Evolutionary conservation across 2,797 vertebrate genomes (phyloP).

Genomic region (Syndactyla subalaris): DNA sequence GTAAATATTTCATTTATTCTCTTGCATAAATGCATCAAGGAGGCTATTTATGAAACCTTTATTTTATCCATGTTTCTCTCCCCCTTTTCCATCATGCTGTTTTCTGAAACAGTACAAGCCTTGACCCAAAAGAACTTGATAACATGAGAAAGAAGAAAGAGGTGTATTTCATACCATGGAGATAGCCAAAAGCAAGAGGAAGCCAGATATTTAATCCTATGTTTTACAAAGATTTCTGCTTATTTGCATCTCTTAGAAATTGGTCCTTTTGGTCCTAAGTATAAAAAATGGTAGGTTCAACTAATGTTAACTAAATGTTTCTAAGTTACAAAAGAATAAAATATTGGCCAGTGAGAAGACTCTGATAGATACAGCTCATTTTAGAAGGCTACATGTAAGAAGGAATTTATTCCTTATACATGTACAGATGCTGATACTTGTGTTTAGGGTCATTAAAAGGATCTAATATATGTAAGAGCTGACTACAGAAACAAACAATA

Average conservation of each 20-base stretch:
- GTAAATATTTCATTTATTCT: slow-evolving; percentile 6
- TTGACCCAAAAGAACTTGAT: neutral
- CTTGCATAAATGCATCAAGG: neutral
- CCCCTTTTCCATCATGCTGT: neutral
- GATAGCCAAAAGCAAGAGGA: neutral
- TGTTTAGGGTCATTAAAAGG: neutral
- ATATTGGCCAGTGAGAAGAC: neutral
- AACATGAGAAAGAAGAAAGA: neutral
- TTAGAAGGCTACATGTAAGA: neutral
- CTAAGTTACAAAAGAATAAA: neutral
- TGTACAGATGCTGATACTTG: neutral
- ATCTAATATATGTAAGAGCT: neutral
- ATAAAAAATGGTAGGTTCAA: neutral
- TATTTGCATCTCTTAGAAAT: neutral
- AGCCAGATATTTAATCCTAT: neutral
- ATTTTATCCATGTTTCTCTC: neutral
- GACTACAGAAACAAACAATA: neutral
- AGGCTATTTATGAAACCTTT: neutral
- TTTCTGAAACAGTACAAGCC: neutral
- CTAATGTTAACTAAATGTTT: neutral
- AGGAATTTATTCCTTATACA: neutral
- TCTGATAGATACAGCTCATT: neutral
- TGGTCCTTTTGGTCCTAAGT: neutral
- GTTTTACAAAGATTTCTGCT: neutral
- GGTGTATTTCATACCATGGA: neutral